Percentiles rank a stretch among this genome's conserved stretches.
Evolutionary conservation across 1,140 invertebrate species (phyloP).

Genomic region (Papilio glaucus): DNA sequence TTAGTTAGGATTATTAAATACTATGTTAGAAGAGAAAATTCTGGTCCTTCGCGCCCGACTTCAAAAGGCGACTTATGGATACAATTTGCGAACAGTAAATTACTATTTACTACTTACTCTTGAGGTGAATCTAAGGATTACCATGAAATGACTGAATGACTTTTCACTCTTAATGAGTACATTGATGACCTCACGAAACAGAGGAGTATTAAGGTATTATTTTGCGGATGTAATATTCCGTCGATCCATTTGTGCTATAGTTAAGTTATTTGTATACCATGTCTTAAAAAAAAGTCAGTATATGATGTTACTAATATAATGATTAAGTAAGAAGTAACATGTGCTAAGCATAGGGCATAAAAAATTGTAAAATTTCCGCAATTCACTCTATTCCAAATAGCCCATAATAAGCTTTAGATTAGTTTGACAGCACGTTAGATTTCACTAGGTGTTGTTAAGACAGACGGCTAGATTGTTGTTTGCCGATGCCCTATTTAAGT

Average conservation of each 20-base stretch:
- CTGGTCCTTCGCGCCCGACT: neutral
- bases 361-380: neutral
- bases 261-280: neutral
- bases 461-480: slow-evolving; percentile 34
- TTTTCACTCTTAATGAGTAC: no score
- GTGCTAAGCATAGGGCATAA: neutral
- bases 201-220: no score
- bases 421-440: slow-evolving; percentile 25
- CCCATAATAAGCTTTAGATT: slow-evolving; percentile 16
- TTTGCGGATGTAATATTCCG: no score
- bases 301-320: neutral
- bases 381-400: neutral
- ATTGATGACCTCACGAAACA: no score
- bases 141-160: no score
- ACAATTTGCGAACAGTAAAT: no score
- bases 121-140: no score
- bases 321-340: neutral
- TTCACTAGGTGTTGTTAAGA: slow-evolving; percentile 24
- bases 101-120: no score
- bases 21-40: no score
- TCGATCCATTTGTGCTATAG: neutral
- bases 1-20: no score
- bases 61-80: neutral
- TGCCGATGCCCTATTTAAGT: slow-evolving; percentile 36
- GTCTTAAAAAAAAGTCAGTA: neutral